Evolutionary conservation across 64 coral and sea anemone genomes (phyloP), one percentile per base, ranked within the genome.

Genomic region (Porites lutea): DNA sequence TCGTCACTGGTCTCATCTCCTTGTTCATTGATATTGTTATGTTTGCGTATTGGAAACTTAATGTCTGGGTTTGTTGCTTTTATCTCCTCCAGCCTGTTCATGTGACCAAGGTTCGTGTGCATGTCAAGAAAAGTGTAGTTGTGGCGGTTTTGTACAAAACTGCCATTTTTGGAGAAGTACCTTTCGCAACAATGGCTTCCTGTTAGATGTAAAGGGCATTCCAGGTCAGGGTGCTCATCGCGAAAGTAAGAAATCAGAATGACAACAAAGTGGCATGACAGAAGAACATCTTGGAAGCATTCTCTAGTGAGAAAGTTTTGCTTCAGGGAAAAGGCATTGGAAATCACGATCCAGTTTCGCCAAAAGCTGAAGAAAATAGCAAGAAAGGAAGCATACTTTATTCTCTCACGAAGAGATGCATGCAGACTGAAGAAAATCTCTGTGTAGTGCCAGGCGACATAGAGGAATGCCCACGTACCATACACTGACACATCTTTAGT

Each of bases 251-350:
- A 79, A 58, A 79, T 79, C 14, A 79, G 18, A 60, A 79, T 79
- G 77, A 79, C 77, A 79, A 60, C 71, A 49, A 74, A 79, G 55
- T 79, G 79, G 70, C 90, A 92, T 6, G 82, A 78, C 55, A 86
- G 90, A 52, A 92, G 82, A 43, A 86, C 90, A 70, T 86, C 90
- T 77, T 92, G 71, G 48, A 92, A 92, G 59, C 82, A 92, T 65
- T 92, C 82, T 66, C 82, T 76, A 13, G 68, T 91, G 18, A 91
- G 67, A 75, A 91, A 91, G 21, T 62, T 67, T 46, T 79, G 8
- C 60, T 92, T 87, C 2, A 87, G 21, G 43, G 53, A 55, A 2
- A 75, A 37, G 3, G 10, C 81, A 63, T 92, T 9, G 4, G 90
- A 51, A 21, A 86, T 18, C n/a, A 91, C 61, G 21, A 86, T 92